These are phyloP conservation scores for Eolophus roseicapilla DNA, from an alignment of 2,113 vertebrate genomes.

Conservation along the genomic window DNA sequence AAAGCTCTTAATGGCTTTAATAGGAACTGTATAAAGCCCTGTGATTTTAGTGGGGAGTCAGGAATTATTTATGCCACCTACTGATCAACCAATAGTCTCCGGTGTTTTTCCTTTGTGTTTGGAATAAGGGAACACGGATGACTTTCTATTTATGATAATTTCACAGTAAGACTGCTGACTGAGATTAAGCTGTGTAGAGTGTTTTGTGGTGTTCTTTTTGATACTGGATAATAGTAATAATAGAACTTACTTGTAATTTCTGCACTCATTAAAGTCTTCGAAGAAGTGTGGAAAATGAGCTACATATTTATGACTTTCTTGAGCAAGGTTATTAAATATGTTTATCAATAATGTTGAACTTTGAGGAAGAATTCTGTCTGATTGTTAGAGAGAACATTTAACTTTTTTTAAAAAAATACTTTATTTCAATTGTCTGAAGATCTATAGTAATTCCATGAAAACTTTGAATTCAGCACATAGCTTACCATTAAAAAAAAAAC, in stretches of 20 bases:
- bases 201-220: constrained; percentile 20
- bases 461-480: neutral
- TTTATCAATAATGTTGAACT: constrained; percentile 47
- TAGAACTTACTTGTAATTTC: constrained; percentile 36
- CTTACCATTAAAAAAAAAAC: neutral
- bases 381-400: constrained; percentile 42
- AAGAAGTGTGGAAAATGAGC: constrained; percentile 30
- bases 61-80: constrained; percentile 43
- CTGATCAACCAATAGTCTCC: constrained; percentile 18
- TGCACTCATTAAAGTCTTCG: constrained; percentile 29
- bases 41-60: neutral
- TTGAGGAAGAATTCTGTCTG: neutral
- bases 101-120: constrained; percentile 9
- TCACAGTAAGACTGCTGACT: neutral
- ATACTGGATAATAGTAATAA: constrained; percentile 15
- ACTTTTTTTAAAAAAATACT: neutral
- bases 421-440: constrained; percentile 12
- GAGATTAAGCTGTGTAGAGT: neutral
- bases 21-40: neutral
- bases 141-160: constrained; percentile 14
- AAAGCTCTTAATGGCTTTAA: constrained; percentile 32
- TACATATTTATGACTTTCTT: constrained; percentile 44
- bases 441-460: neutral
- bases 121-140: constrained; percentile 1
- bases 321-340: constrained; percentile 25